Base-by-base conservation (phyloP, 2,797 vertebrate species). In the Onychomys leucogaster region DNA sequence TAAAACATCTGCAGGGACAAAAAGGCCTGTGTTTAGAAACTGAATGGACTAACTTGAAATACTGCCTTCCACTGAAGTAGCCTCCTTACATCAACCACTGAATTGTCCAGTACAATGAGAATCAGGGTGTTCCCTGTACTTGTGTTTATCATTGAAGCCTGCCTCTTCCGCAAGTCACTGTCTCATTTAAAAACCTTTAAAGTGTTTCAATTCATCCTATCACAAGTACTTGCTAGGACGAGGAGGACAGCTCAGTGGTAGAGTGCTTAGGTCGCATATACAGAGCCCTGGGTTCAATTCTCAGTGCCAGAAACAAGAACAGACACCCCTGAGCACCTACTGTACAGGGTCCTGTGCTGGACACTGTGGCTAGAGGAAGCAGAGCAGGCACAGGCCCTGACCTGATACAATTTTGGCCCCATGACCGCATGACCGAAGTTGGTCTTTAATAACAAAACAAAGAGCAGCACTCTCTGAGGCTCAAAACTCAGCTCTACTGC, bases 161-260 rank as follows among this genome's bases (percentile, higher is more conserved):
- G 49, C 63, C 63, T 96, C 55, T 82, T 90, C 49, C 49, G 11
- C 61, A 76, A 34, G 29, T 46, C 29, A 49, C 19, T 10, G 37
- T 27, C 29, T 63, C 57, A 46, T 21, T 27, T 76, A 76, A 2
- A 89, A 84, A 91, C 63, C 8, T 76, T 52, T 57, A 8, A 55
- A 52, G 49, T 27, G 21, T 55, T 90, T 75, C 49, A 73, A 78
- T 94, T 91, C 63, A 81, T 80, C 91, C 80, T 94, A 59, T 61
- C 57, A 49, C 41, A 94, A 67, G 59, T 34, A 10, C 25, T 21
- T 17, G 59, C 13, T 46, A 16, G 71, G 37, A 14, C 32, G 11
- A 2, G 59, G 34, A 10, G 19, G 41, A 10, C 11, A 49, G 32
- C 19, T n/a, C 89, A 52, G 76, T 11, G 34, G 34, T 9, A 8